Conservation (phyloP, 2,113 vertebrate species). For the Lepisosteus oculatus region DNA sequence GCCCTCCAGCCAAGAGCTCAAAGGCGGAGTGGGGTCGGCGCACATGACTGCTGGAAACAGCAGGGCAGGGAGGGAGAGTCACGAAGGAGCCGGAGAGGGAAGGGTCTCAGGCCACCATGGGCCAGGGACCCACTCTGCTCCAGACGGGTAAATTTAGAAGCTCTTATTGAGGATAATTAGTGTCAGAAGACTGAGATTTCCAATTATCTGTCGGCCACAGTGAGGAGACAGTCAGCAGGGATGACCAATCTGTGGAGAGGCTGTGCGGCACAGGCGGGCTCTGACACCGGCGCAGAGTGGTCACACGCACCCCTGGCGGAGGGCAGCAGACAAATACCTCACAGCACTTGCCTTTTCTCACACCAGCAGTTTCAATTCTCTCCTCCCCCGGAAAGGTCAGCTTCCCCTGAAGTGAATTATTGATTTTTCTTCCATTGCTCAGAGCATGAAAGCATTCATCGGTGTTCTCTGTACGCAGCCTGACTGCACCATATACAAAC, state of each 20-base stretch:
- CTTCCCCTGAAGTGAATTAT: too few relatives aligned
- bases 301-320: neutral
- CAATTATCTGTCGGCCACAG: slow-evolving; percentile 52
- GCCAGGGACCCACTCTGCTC: slow-evolving; percentile 25
- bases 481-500: too few relatives aligned
- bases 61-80: neutral
- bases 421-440: too few relatives aligned
- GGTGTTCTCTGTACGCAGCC: too few relatives aligned
- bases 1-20: slow-evolving; percentile 23
- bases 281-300: neutral
- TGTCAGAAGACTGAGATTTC: slow-evolving; percentile 64
- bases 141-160: slow-evolving; percentile 55
- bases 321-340: slow-evolving; percentile 26
- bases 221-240: slow-evolving; percentile 36
- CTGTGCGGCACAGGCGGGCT: slow-evolving; percentile 31
- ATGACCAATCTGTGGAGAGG: slow-evolving; percentile 34
- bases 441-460: too few relatives aligned
- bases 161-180: slow-evolving; percentile 56
- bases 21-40: slow-evolving; percentile 28
- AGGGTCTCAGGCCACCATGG: slow-evolving; percentile 30
- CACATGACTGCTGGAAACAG: slow-evolving; percentile 28
- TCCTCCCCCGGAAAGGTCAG: too few relatives aligned
- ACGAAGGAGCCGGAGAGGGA: slow-evolving; percentile 23
- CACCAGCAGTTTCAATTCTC: slow-evolving; percentile 1
- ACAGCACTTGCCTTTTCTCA: slow-evolving; percentile 40